Evolutionary conservation across 2,797 vertebrate species (phyloP).

Genomic region (Gymnoscopelus braueri): DNA sequence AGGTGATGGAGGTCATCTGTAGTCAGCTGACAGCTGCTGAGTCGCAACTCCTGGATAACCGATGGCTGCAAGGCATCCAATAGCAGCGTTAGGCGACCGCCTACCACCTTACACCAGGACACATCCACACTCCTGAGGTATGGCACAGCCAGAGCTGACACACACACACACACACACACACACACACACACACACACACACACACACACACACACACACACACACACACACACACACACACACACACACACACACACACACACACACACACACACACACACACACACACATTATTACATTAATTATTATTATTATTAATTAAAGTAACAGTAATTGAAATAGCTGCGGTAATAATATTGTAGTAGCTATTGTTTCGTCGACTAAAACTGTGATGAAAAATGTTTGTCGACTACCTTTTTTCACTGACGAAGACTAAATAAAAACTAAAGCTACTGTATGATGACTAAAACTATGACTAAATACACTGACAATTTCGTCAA

Average conservation of each 20-base stretch:
- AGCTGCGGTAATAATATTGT: too few species aligned
- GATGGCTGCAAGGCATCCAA: slow-evolving; percentile 81
- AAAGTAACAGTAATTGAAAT: too few species aligned
- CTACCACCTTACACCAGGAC: slow-evolving; percentile 93
- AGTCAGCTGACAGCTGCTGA: slow-evolving; percentile 91
- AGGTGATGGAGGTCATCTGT: slow-evolving; percentile 83
- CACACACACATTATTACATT: slow-evolving; percentile 2
- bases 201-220: too few species aligned
- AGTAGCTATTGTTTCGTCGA: too few species aligned
- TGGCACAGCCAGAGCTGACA: slow-evolving; percentile 81
- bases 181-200: not conserved
- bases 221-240: slow-evolving; percentile 1
- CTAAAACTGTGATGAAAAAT: too few species aligned
- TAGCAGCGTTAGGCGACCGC: slow-evolving; percentile 84
- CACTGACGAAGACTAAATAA: too few species aligned
- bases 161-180: slow-evolving; percentile 16
- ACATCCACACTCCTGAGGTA: slow-evolving; percentile 85
- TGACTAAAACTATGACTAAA: too few species aligned
- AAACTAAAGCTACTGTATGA: too few species aligned
- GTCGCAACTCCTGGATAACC: slow-evolving; percentile 79
- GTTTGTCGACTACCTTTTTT: too few species aligned
- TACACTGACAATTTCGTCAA: too few species aligned
- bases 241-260: slow-evolving; percentile 18
- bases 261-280: slow-evolving; percentile 42
- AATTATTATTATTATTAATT: too few species aligned